Percentiles rank a stretch among this genome's conserved stretches.
phyloP scores from a whole-genome alignment of 2,888 invertebrate species.

The Melanophora roralis region DNA sequence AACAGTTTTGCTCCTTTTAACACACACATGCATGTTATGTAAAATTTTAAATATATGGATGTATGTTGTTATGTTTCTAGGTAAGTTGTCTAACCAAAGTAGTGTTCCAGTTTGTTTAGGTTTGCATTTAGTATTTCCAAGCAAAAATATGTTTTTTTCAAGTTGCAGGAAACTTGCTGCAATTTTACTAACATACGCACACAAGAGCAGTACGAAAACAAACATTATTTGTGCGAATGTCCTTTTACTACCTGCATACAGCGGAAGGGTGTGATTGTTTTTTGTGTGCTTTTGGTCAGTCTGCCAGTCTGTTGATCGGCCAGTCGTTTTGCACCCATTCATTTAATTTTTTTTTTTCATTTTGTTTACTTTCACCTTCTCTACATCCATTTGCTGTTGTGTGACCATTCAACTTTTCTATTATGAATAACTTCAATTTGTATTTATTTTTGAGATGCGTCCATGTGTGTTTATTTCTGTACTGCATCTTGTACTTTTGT shows the following conservation, averaged over 20 bases:
- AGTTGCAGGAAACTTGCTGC: neutral
- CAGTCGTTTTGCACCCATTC: neutral
- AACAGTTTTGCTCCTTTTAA: too few relatives aligned
- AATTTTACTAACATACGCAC: neutral
- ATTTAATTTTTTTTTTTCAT: neutral
- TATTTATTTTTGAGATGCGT: neutral
- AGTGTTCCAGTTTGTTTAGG: slow-evolving; percentile 9
- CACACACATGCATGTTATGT: neutral
- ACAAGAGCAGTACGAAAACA: slow-evolving; percentile 9
- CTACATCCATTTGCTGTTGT: neutral
- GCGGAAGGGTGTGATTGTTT: neutral
- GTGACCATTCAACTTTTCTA: neutral
- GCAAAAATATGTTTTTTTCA: slow-evolving; percentile 2
- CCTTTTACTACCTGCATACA: slow-evolving; percentile 5
- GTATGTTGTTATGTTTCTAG: slow-evolving; percentile 4
- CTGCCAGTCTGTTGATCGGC: neutral
- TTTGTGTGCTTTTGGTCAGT: neutral
- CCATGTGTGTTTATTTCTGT: neutral
- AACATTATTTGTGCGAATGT: slow-evolving; percentile 12
- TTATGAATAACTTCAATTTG: neutral
- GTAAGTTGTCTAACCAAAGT: neutral
- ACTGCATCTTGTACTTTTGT: neutral
- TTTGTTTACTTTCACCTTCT: neutral
- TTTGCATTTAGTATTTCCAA: slow-evolving; percentile 6
- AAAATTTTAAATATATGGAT: neutral